Base-by-base conservation (phyloP, 2,113 vertebrate species). In the Ramphastos sulfuratus region DNA sequence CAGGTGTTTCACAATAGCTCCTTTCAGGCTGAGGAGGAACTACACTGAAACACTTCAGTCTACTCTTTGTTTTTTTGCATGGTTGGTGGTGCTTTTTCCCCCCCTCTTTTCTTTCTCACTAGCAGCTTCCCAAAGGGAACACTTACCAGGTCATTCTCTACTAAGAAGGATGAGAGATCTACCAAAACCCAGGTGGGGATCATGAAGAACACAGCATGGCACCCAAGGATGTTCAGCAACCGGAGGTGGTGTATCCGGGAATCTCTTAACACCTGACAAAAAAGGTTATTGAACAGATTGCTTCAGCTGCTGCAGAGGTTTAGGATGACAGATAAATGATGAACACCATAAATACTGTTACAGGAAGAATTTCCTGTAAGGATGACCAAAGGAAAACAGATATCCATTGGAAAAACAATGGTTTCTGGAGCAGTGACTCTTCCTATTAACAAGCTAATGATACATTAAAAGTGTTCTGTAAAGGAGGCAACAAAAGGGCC, bases 191-290 rank as follows among this genome's bases (percentile, higher is more conserved):
- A 99, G 0, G 99, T 99, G 33, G 99, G 99, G 89, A 99, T 97
- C 99, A 99, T 99, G 96, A 99, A 99, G 93, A 99, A 97, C 27
- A 99, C 96, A 0, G 99, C 99, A 2, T 99, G 98, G 92, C 99
- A 99, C 58, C 99, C 99, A 4, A 99, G 97, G 52, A 99, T 98
- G 96, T 99, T 99, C 81, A 99, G 98, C 46, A 99, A 93, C 44
- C 99, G 97, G 25, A 99, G 97, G 25, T 99, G 99, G 85, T 99
- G 99, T 61, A 99, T 98, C 42, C 98, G 96, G 0, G 99, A 99
- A 94, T 99, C 99, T 59, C 99, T 97, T 87, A 99, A 85, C 15
- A 99, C 99, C 99, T 99, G 79, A 6, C n/a, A 80, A 82, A 52
- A 91, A 10, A 30, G 63, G 70, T 2, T 5, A 82, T 44, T 67